These are phyloP conservation scores for Aldrovandia affinis DNA, from an alignment of 2,797 vertebrate genomes.

Conservation along the genomic window DNA sequence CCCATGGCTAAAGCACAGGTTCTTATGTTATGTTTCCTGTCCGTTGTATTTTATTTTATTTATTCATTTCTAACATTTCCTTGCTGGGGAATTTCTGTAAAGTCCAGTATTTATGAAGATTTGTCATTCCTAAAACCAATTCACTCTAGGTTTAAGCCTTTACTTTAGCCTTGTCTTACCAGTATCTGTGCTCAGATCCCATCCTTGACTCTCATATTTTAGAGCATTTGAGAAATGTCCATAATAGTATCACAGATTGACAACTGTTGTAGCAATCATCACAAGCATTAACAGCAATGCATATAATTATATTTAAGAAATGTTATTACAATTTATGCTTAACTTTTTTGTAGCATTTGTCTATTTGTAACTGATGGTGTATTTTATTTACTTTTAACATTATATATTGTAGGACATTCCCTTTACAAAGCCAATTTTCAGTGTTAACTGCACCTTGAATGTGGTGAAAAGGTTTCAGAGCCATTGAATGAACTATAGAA, in stretches of 20 bases:
- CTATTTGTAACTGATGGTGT: conserved; percentile 12
- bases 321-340: neutral
- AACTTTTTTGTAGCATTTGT: conserved; percentile 9
- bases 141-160: neutral
- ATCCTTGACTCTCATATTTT: neutral
- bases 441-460: neutral
- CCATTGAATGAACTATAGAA: neutral
- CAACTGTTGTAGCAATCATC: neutral
- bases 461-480: neutral
- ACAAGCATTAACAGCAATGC: neutral
- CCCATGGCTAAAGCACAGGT: neutral
- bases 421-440: conserved; percentile 18
- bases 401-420: conserved; percentile 9
- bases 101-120: neutral
- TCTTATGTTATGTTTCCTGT: neutral
- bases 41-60: neutral
- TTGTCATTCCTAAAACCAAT: neutral
- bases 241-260: neutral
- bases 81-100: neutral
- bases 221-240: neutral
- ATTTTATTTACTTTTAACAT: conserved; percentile 15
- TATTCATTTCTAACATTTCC: neutral
- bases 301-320: neutral
- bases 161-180: neutral
- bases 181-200: neutral